These are phyloP conservation scores for Ophiothrix spiculata DNA, from an alignment of 35 echinoderm and acorn worm species.

Conservation along the genomic window DNA sequence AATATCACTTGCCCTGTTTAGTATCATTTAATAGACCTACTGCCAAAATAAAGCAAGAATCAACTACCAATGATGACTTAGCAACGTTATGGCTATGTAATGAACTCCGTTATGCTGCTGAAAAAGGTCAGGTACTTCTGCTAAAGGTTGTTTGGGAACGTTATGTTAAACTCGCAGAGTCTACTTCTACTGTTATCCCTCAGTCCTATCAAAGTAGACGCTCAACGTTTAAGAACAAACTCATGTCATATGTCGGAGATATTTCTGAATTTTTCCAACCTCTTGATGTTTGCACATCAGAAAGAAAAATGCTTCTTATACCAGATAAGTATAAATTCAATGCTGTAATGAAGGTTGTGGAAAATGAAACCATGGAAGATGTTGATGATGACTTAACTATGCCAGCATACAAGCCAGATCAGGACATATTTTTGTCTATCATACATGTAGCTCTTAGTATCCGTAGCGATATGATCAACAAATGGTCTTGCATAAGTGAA, in stretches of 20 bases:
- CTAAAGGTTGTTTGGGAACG: constrained; percentile 32
- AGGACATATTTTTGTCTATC: constrained; percentile 30
- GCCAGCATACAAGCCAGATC: not conserved
- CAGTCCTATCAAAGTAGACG: constrained; percentile 12
- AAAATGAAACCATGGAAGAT: not conserved
- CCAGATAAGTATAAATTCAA: constrained; percentile 20
- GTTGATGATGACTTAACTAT: not conserved
- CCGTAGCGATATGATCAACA: constrained; percentile 3
- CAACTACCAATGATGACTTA: not conserved
- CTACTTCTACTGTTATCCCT: not conserved
- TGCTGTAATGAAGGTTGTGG: constrained; percentile 11
- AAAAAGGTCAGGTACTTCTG: constrained; percentile 16
- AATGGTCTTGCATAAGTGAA: too few species aligned
- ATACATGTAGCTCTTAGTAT: constrained; percentile 38
- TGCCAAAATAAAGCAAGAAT: constrained; percentile 14
- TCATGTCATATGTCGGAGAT: not conserved
- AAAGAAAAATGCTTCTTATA: constrained; percentile 2
- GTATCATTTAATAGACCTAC: not conserved
- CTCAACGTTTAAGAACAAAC: constrained; percentile 30
- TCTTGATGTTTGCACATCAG: not conserved
- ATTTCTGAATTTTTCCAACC: constrained; percentile 1
- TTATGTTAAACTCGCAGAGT: constrained; percentile 15
- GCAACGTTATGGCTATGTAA: constrained; percentile 45
- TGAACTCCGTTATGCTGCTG: constrained; percentile 17
- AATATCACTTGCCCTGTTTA: constrained; percentile 20